Evolutionary conservation across 2,888 invertebrate species (phyloP).

Genomic region (Amphipoea lucens): DNA sequence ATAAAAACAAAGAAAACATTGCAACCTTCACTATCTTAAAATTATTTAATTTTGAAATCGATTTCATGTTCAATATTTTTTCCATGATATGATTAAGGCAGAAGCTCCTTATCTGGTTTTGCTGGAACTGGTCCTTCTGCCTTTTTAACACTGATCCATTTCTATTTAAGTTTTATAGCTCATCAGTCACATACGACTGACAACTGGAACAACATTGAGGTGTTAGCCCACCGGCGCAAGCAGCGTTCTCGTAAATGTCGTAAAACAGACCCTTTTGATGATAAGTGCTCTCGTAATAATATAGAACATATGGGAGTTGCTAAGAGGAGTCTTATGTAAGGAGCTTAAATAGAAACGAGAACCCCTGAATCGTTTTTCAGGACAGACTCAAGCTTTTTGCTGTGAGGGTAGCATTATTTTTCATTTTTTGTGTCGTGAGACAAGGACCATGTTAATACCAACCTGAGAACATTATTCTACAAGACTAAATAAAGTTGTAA

Average conservation of each 20-base stretch:
- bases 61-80: neutral
- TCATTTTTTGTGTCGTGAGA: neutral
- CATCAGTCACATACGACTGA: slow-evolving; percentile 60
- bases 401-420: neutral
- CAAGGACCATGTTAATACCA: neutral
- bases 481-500: too few species aligned
- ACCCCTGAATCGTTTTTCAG: neutral
- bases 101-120: neutral
- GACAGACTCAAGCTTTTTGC: neutral
- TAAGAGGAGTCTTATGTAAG: slow-evolving; percentile 20
- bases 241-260: slow-evolving; percentile 53
- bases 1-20: neutral
- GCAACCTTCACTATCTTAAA: neutral
- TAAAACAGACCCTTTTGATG: slow-evolving; percentile 62
- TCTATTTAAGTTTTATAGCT: slow-evolving; percentile 63
- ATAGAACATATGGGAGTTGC: slow-evolving; percentile 52
- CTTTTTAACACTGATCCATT: neutral
- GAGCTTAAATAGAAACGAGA: slow-evolving; percentile 24
- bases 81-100: neutral
- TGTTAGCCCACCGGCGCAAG: slow-evolving; percentile 62
- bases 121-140: slow-evolving; percentile 30
- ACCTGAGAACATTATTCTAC: too few species aligned
- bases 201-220: slow-evolving; percentile 69
- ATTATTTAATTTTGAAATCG: neutral
- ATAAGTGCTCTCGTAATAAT: slow-evolving; percentile 60